Percentiles rank a stretch among this genome's conserved stretches.
phyloP scores from a whole-genome alignment of 1,140 invertebrate species.

The Zaprionus kolodkinae region DNA sequence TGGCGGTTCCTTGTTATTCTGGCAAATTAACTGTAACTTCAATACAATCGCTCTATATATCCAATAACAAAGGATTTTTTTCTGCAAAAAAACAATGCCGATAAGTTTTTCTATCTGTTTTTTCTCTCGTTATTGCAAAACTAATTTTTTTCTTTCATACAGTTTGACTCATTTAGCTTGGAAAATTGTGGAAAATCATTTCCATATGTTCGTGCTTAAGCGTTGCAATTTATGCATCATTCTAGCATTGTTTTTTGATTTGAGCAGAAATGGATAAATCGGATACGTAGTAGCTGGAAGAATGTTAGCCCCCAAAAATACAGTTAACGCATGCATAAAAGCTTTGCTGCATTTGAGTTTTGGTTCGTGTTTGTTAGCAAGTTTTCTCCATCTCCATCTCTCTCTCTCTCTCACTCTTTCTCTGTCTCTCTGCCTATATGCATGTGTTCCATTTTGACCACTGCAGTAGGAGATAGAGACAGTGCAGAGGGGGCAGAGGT shows the following conservation, averaged over 20 bases:
- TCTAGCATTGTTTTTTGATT: conserved; percentile 8
- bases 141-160: background rate
- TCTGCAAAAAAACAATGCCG: background rate
- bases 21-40: background rate
- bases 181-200: background rate
- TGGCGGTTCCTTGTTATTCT: background rate
- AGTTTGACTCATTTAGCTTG: background rate
- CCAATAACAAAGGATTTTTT: background rate
- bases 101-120: background rate
- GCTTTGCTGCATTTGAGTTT: conserved; percentile 19
- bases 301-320: conserved; percentile 6
- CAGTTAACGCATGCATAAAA: conserved; percentile 49
- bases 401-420: background rate
- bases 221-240: conserved; percentile 26
- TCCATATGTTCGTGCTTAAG: conserved; percentile 4
- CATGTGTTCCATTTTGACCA: conserved; percentile 21
- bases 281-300: conserved; percentile 19
- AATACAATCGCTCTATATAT: background rate
- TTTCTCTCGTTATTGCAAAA: background rate
- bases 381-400: background rate
- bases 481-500: background rate
- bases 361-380: conserved; percentile 1
- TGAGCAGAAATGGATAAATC: conserved; percentile 9
- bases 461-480: background rate
- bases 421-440: background rate